Conservation (phyloP, 2,888 invertebrate genomes). For the Poecilus cupreus region DNA sequence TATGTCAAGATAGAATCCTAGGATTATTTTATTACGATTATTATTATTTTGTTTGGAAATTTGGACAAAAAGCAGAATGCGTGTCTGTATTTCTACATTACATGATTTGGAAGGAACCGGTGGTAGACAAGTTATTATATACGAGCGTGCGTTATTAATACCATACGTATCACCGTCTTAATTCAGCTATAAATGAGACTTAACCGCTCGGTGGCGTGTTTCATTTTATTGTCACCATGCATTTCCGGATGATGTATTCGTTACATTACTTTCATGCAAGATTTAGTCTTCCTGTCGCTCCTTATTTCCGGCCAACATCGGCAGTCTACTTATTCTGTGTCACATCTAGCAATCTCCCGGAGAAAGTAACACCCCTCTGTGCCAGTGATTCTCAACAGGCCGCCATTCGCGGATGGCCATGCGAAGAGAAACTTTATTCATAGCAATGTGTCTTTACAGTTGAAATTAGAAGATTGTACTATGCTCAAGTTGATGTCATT, state of each 20-base stretch:
- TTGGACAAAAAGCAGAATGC: no score
- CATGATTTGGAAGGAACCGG: no score
- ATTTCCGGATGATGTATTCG: constrained; percentile 34
- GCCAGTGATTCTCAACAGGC: background rate
- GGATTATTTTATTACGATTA: no score
- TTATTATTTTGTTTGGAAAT: no score
- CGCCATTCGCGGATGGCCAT: background rate
- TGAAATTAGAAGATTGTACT: no score
- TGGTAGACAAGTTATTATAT: no score
- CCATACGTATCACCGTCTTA: background rate
- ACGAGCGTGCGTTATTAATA: no score
- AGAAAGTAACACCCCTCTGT: constrained; percentile 14
- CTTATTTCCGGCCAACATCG: constrained; percentile 49
- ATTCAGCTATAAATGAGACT: background rate
- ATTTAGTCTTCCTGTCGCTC: constrained; percentile 48
- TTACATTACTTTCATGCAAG: constrained; percentile 48
- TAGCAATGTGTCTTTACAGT: no score
- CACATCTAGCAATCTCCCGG: constrained; percentile 48
- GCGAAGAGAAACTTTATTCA: no score
- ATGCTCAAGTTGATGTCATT: no score
- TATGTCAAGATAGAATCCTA: no score
- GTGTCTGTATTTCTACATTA: no score
- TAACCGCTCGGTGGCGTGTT: constrained; percentile 5
- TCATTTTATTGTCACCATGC: constrained; percentile 40
- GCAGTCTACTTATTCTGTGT: constrained; percentile 51